phyloP scores from a whole-genome alignment of 37 sponge, comb jelly and placozoan genomes.

The Aphrocallistes beatrix region DNA sequence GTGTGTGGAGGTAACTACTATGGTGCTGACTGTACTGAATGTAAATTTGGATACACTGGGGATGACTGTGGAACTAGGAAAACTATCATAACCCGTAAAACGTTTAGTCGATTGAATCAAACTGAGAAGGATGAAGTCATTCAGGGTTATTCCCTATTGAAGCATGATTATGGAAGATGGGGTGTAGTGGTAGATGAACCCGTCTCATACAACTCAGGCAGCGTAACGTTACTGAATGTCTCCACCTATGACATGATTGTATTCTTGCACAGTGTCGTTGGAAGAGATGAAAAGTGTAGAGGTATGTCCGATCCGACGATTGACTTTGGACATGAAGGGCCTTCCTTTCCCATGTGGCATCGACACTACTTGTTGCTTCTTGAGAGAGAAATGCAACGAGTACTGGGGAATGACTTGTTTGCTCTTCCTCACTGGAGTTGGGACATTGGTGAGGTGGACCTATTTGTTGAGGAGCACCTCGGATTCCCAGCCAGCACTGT shows the following conservation, averaged over 20 bases:
- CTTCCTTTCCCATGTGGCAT: constrained; percentile 29
- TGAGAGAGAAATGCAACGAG: constrained; percentile 26
- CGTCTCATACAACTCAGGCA: neutral
- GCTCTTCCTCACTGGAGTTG: constrained; percentile 31
- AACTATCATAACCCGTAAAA: neutral
- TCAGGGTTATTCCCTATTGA: neutral
- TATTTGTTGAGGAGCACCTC: neutral
- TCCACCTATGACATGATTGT: constrained; percentile 23
- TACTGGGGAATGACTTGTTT: neutral
- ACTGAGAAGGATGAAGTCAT: constrained; percentile 17
- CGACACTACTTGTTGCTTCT: constrained; percentile 4
- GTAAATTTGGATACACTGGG: constrained; percentile 28
- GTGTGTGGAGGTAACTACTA: constrained; percentile 18
- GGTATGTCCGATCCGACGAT: neutral
- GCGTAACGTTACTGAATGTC: constrained; percentile 20
- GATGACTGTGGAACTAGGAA: neutral
- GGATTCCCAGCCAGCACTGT: neutral
- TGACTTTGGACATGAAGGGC: constrained; percentile 34
- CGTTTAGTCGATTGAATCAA: neutral
- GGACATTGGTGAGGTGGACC: neutral
- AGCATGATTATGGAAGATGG: neutral
- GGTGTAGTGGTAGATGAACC: constrained; percentile 22
- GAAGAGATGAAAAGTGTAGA: neutral
- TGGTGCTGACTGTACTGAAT: constrained; percentile 26
- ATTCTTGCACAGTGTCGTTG: neutral